Evolutionary conservation across 2,113 vertebrate genomes (phyloP).

Genomic region (Xiphorhynchus elegans): DNA sequence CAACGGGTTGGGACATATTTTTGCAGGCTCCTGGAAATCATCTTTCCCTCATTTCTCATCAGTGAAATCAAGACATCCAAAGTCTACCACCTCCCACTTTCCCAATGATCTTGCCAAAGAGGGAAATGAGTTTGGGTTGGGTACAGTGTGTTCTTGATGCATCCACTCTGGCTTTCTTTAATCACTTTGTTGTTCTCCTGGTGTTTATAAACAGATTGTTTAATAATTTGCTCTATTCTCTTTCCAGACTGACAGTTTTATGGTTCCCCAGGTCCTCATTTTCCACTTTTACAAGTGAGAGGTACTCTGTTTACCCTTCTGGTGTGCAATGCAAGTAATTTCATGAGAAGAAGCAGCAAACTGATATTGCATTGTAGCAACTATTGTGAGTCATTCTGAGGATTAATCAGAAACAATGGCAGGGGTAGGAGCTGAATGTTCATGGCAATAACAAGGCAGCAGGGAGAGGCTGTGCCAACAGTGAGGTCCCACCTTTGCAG

Average conservation of each 20-base stretch:
- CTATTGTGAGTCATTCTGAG: background rate
- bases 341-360: background rate
- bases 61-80: background rate
- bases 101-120: background rate
- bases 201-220: conserved; percentile 30
- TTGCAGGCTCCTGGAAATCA: background rate
- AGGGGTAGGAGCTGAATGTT: background rate
- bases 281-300: background rate
- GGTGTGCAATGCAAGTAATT: background rate
- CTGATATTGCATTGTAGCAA: background rate
- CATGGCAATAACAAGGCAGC: background rate
- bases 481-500: background rate
- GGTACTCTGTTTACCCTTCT: background rate
- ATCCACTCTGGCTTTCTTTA: background rate
- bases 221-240: background rate
- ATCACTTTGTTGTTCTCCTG: conserved; percentile 1
- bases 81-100: background rate
- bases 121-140: conserved; percentile 18
- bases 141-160: background rate
- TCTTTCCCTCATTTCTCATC: background rate
- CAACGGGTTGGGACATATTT: background rate
- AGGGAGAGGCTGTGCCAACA: background rate
- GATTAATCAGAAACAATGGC: background rate
- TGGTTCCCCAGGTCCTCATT: conserved; percentile 16
- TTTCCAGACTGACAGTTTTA: conserved; percentile 5